Evolutionary conservation across 1,140 invertebrate genomes (phyloP), one percentile per base, ranked within the genome.

Genomic region (Solenopsis invicta): DNA sequence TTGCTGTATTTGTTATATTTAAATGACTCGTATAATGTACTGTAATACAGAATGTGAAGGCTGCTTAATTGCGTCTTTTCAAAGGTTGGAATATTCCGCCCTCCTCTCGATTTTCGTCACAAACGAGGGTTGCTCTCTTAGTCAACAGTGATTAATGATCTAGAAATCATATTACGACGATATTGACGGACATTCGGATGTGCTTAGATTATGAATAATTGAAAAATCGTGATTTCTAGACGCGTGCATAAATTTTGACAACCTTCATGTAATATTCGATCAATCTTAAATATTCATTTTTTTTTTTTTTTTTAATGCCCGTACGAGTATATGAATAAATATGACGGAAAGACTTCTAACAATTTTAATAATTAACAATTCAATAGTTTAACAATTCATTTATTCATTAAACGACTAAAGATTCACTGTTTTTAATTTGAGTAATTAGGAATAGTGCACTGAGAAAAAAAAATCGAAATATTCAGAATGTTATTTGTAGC

Each of bases 111-210:
- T 10, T 10, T 10, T 18, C 48, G 21, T 24, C 45, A 34, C 37
- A 34, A n/a, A 66, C n/a, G 29, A 52, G 24, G 48, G n/a, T 66
- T 1, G 24, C 34, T 48, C n/a, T 75, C 4, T 1, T 29, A 3
- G 50, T 34, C 8, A n/a, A 24, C 18, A 21, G 10, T 64, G 59
- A 34, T 78, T 66, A 78, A 78, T 66, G 45, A 66, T 66, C 24
- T 37, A 34, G 24, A 34, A 78, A 66, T 52, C 10, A 34, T 37
- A 66, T 48, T 21, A 37, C n/a, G 41, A 48, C 52, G 52, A 75
- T 59, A 52, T 5, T 45, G 41, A 52, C 13, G 45, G 13, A 62
- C 59, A 21, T 29, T 29, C 4, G 59, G 18, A 21, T 37, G 18
- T 50, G 12, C 13, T 50, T 34, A 66, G 59, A 45, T 13, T 12